Conservation (phyloP, 1,140 invertebrate genomes). For the Delia radicum region DNA sequence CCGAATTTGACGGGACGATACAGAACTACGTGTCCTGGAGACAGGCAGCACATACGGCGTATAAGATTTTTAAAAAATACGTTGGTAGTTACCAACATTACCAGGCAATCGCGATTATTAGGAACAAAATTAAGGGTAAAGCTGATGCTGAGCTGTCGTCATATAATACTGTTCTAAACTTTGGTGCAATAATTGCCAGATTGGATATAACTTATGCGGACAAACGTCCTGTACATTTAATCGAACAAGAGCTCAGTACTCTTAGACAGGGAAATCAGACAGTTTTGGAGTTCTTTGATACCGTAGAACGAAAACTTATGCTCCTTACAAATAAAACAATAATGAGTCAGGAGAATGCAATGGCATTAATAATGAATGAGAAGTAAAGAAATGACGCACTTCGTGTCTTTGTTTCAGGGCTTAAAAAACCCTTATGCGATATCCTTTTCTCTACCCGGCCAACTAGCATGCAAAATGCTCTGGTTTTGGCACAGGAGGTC, state of each 20-base stretch:
- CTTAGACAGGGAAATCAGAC: too few species aligned
- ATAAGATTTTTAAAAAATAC: slow-evolving; percentile 28
- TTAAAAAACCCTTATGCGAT: too few species aligned
- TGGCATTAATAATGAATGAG: not conserved
- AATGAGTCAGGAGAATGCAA: too few species aligned
- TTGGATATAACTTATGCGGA: too few species aligned
- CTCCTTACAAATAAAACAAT: too few species aligned
- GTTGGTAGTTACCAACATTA: slow-evolving; percentile 28
- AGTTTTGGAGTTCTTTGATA: too few species aligned
- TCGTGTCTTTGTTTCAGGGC: not conserved
- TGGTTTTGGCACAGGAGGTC: too few species aligned
- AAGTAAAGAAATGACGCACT: not conserved
- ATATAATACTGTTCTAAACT: slow-evolving; percentile 31
- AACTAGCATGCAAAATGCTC: too few species aligned
- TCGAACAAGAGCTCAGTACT: too few species aligned
- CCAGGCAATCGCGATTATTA: slow-evolving; percentile 31
- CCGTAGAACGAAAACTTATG: too few species aligned
- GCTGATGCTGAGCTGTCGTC: slow-evolving; percentile 30
- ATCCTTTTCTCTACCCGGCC: too few species aligned
- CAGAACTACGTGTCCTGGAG: not conserved
- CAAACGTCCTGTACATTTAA: too few species aligned
- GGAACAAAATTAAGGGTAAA: slow-evolving; percentile 29
- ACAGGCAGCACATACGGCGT: not conserved
- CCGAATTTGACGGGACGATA: not conserved
- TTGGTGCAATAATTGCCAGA: not conserved